A percentile compares a stretch with the other conserved stretches of the same genome.
Conservation (phyloP, 2,113 vertebrate species). For the Sclerurus mexicanus region DNA sequence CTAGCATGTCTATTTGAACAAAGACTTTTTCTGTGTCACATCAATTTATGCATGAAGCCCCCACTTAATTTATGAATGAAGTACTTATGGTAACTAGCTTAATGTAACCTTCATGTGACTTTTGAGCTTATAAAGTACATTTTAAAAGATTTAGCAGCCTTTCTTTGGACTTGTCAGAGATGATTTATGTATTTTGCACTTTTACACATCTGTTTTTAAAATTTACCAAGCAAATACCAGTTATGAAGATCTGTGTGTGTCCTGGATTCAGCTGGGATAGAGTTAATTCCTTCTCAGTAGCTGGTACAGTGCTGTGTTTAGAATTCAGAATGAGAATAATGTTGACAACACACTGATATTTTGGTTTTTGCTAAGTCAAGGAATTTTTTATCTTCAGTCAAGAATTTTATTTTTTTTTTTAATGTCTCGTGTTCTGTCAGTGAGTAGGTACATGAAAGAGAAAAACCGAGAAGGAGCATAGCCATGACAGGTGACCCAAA, state of each 20-base stretch:
- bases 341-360: rapidly evolving
- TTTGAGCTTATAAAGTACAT: background rate
- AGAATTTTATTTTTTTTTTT: background rate
- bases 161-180: background rate
- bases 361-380: background rate
- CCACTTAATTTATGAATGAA: background rate
- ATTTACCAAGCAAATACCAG: background rate
- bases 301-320: background rate
- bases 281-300: background rate
- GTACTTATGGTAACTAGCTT: background rate
- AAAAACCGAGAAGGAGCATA: background rate
- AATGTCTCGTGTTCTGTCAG: background rate
- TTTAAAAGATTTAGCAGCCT: background rate
- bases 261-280: background rate
- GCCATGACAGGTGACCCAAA: background rate
- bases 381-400: background rate
- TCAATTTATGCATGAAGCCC: background rate
- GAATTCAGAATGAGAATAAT: background rate
- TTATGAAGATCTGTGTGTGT: background rate
- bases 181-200: background rate
- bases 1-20: background rate
- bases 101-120: background rate
- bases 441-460: background rate
- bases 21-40: background rate
- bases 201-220: background rate